A percentile compares a stretch with the other conserved stretches of the same genome.
These are phyloP conservation scores for Odontomachus brunneus DNA, from an alignment of 1,140 invertebrate genomes.

Conservation along the genomic window DNA sequence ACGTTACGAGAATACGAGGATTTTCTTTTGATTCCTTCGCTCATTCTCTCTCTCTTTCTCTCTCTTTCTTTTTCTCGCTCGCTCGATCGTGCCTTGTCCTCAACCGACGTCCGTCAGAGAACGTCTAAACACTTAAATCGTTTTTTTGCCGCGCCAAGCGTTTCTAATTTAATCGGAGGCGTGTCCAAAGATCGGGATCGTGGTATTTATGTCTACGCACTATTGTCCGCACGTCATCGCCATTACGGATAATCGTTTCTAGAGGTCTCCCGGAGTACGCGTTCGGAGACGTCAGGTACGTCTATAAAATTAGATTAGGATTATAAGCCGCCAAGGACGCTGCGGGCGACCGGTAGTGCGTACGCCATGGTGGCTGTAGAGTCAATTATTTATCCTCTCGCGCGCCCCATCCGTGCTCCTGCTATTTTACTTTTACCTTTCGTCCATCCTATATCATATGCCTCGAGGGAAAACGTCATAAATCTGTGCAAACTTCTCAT, in stretches of 20 bases:
- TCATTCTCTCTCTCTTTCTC: too few species aligned
- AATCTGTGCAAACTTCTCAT: neutral
- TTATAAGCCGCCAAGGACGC: slow-evolving; percentile 19
- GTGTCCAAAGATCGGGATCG: slow-evolving; percentile 69
- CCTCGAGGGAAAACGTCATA: neutral
- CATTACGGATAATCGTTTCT: slow-evolving; percentile 65
- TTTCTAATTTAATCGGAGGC: slow-evolving; percentile 75
- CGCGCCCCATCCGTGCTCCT: neutral
- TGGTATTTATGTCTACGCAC: slow-evolving; percentile 73
- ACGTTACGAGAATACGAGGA: slow-evolving; percentile 11
- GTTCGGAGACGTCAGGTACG: slow-evolving; percentile 64
- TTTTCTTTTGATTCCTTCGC: slow-evolving; percentile 36
- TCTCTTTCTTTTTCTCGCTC: too few species aligned
- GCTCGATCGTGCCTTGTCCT: slow-evolving; percentile 24
- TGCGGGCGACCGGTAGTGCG: neutral
- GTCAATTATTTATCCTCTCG: neutral
- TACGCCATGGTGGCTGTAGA: neutral
- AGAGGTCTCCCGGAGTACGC: slow-evolving; percentile 58
- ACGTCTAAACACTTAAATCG: slow-evolving; percentile 68
- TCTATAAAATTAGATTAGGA: slow-evolving; percentile 69
- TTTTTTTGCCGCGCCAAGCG: slow-evolving; percentile 65
- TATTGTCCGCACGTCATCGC: slow-evolving; percentile 72
- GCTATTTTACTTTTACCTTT: neutral
- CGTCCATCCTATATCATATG: neutral
- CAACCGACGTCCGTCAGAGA: slow-evolving; percentile 40